Evolutionary conservation across 2,888 invertebrate genomes (phyloP), one percentile per base, ranked within the genome.

Genomic region (Lepetodrilus schrolli): DNA sequence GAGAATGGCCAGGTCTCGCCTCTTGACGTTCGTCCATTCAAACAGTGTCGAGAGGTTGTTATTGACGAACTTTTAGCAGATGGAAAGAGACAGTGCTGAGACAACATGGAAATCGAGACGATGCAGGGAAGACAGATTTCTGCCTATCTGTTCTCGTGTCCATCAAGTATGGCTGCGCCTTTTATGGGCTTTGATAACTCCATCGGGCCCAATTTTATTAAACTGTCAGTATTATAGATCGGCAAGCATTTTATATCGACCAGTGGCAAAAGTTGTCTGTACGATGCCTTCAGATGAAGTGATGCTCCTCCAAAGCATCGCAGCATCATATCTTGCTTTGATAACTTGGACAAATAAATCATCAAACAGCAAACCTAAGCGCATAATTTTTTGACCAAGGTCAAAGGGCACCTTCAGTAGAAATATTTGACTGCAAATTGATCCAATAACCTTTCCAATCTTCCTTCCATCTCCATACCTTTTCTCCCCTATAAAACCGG

Each of bases 391-490:
- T 47, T 26, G 43, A 47, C 37, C 38, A 38, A 34, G 68, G 30
- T 26, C 21, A 47, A 20, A 68, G 47, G 47, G 43, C 13, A 47
- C 13, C 23, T 47, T 47, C 23, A 23, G 38, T 8, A 72, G 66
- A 75, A 75, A 66, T 58, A 70, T 79, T 72, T 77, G 77, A 77
- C 74, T 76, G 70, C 75, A 75, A 75, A 79, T 79, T 79, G 77
- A 79, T 77, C 77, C 77, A 75, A 75, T 51, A 72, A 58, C 79
- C 74, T 48, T 69, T 72, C 75, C 79, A 72, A 75, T 77, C 70
- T 65, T 68, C 48, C 65, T n/a, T 48, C 43, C 47, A 43, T 72
- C 43, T 70, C 47, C 34, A 38, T 68, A 68, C 70, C 47, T 74
- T 72, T 48, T 36, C 36, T 38, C 50, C 65, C 36, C 68, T 73